phyloP scores from a whole-genome alignment of 2,888 invertebrate genomes.

The Pollenia griseotomentosa region DNA sequence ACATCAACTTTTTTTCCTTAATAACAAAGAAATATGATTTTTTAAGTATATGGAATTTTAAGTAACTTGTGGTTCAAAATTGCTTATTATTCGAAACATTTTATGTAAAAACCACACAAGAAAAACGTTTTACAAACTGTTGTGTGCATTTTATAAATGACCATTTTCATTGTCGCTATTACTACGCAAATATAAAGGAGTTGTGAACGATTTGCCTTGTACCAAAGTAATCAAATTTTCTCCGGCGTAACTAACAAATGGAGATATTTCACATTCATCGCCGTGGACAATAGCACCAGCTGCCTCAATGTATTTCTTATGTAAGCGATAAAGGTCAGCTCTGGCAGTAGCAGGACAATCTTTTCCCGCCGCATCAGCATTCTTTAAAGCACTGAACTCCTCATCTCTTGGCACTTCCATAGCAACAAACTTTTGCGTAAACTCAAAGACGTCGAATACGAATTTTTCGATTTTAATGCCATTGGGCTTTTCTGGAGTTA shows the following conservation, averaged over 20 bases:
- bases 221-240: constrained; percentile 91
- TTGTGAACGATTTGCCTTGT: constrained; percentile 88
- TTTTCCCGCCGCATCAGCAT: constrained; percentile 93
- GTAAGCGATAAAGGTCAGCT: constrained; percentile 90
- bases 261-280: constrained; percentile 94
- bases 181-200: constrained; percentile 87
- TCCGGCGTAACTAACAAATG: constrained; percentile 94
- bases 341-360: constrained; percentile 96
- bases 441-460: constrained; percentile 99
- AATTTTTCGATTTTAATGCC: constrained; percentile 99
- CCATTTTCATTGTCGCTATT: constrained; percentile 82
- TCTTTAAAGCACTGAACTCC: constrained; percentile 99
- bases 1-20: constrained; percentile 19
- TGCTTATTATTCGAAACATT: neutral
- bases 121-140: neutral
- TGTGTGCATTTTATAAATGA: constrained; percentile 77
- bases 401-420: constrained; percentile 96
- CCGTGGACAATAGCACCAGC: constrained; percentile 91
- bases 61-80: constrained; percentile 49
- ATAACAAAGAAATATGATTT: neutral
- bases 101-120: neutral
- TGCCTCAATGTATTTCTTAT: constrained; percentile 90
- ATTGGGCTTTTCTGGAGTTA: constrained; percentile 93
- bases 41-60: constrained; percentile 65
- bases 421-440: constrained; percentile 94